These are phyloP conservation scores for Drosophila austrosaltans DNA, from an alignment of 2,888 invertebrate species.

Conservation along the genomic window DNA sequence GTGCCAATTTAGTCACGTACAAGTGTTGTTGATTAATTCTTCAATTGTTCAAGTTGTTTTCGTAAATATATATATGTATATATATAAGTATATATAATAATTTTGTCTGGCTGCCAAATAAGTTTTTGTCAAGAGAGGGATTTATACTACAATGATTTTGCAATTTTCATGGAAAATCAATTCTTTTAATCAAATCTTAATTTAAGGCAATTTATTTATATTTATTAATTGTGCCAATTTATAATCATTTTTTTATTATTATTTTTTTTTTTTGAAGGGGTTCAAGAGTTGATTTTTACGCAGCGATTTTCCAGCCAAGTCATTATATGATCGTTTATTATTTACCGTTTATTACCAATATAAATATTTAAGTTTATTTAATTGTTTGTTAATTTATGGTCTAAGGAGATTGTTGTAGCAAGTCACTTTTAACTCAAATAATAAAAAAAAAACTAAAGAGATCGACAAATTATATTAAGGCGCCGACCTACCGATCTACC, in stretches of 20 bases:
- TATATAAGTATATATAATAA: slow-evolving; percentile 3
- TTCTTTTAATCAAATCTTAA: slow-evolving; percentile 47
- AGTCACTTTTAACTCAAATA: slow-evolving; percentile 52
- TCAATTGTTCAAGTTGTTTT: slow-evolving; percentile 8
- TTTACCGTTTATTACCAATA: slow-evolving; percentile 42
- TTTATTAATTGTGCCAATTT: slow-evolving; percentile 37
- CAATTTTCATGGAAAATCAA: slow-evolving; percentile 46
- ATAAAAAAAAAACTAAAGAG: not conserved
- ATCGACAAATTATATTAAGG: slow-evolving; percentile 30
- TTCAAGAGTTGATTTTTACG: slow-evolving; percentile 13
- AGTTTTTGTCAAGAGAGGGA: slow-evolving; percentile 13
- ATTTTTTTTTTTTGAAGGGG: slow-evolving; percentile 40
- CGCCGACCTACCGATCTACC: not conserved
- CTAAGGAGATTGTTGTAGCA: slow-evolving; percentile 34
- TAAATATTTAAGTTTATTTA: slow-evolving; percentile 30
- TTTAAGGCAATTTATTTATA: slow-evolving; percentile 41
- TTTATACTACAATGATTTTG: slow-evolving; percentile 50
- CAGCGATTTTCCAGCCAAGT: slow-evolving; percentile 30
- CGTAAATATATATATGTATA: not conserved
- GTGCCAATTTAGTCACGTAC: slow-evolving; percentile 1
- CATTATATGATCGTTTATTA: slow-evolving; percentile 47
- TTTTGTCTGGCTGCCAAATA: slow-evolving; percentile 30
- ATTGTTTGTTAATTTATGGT: slow-evolving; percentile 40
- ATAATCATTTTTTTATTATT: slow-evolving; percentile 4
- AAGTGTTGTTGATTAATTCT: not conserved